phyloP scores from a whole-genome alignment of 1,140 invertebrate species.

The Polypedilum pembai region DNA sequence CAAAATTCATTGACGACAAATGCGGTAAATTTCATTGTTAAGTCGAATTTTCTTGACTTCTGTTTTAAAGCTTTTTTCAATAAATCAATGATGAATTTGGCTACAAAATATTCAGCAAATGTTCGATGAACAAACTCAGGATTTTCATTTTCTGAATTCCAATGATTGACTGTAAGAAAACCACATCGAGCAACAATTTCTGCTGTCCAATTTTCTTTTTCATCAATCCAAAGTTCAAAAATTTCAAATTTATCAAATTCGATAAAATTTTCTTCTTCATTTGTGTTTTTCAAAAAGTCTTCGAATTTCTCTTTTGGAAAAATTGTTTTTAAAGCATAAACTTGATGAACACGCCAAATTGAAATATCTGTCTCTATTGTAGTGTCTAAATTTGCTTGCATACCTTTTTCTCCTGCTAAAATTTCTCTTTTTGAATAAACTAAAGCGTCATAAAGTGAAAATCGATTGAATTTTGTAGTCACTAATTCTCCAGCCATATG shows the following conservation, averaged over 20 bases:
- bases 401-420: background rate
- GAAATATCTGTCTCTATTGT: background rate
- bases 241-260: background rate
- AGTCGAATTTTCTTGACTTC: background rate
- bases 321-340: background rate
- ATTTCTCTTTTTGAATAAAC: background rate
- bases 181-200: background rate
- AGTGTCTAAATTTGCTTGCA: background rate
- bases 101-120: background rate
- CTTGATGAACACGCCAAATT: background rate
- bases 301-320: no score
- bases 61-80: background rate
- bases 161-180: background rate
- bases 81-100: background rate
- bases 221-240: background rate
- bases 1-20: background rate
- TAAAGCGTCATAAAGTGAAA: background rate
- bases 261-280: background rate
- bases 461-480: background rate
- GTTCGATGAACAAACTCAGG: background rate
- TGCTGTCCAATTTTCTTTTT: background rate
- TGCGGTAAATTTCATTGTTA: no score
- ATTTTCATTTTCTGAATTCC: background rate
- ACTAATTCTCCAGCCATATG: background rate
- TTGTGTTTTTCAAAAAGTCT: no score